A percentile compares a stretch with the other conserved stretches of the same genome.
Conservation (phyloP, 2,888 invertebrate species). For the Dynastes hyllus region DNA sequence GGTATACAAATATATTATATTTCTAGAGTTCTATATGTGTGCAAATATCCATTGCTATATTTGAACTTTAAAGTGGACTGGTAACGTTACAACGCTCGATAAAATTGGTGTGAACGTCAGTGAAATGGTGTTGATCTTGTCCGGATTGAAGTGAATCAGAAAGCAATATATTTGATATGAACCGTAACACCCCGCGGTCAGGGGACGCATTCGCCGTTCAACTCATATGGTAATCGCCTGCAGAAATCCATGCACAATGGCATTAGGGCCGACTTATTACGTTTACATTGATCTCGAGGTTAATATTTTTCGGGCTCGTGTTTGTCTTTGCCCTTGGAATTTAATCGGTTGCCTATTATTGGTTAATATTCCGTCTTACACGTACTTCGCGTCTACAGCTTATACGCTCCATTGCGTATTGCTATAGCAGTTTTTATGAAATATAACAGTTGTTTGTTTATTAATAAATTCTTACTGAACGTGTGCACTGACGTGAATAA, state of each 20-base stretch:
- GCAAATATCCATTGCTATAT: no score
- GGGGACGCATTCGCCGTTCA: constrained; percentile 62
- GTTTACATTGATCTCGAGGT: constrained; percentile 72
- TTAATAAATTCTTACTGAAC: no score
- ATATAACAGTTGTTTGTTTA: neutral
- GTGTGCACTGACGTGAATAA: no score
- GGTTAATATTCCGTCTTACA: constrained; percentile 47
- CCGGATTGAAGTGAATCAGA: constrained; percentile 70
- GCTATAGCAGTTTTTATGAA: neutral
- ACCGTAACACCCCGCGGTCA: constrained; percentile 65
- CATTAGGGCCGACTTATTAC: constrained; percentile 72
- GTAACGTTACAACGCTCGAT: constrained; percentile 9
- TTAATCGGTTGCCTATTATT: constrained; percentile 66
- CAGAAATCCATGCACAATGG: constrained; percentile 71
- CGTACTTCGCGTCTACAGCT: neutral
- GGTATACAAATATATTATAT: no score
- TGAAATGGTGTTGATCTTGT: constrained; percentile 70
- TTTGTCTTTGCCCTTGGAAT: constrained; percentile 72
- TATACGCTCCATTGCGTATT: neutral
- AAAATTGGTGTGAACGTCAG: constrained; percentile 56
- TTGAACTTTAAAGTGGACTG: no score
- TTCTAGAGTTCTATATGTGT: no score
- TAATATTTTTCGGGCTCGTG: constrained; percentile 71
- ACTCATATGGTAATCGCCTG: constrained; percentile 72
- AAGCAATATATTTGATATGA: constrained; percentile 70